A percentile compares a stretch with the other conserved stretches of the same genome.
Conservation (phyloP, 1,140 invertebrate genomes). For the Spodoptera litura region DNA sequence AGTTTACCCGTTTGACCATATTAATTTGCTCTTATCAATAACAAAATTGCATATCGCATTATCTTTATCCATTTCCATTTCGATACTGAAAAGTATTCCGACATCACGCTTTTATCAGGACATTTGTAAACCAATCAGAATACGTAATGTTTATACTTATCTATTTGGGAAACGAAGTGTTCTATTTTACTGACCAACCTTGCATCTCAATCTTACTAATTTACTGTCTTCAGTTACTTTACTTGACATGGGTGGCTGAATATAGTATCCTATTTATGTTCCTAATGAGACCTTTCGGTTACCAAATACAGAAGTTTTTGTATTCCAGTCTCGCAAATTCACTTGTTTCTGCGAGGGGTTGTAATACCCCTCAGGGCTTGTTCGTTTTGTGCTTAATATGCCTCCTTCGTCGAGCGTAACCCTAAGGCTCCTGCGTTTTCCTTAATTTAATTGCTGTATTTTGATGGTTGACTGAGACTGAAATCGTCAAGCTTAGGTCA, state of each 20-base stretch:
- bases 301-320: background rate
- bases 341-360: conserved; percentile 8
- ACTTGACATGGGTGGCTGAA: background rate
- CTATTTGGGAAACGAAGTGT: no score
- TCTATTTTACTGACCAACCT: no score
- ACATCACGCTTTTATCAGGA: background rate
- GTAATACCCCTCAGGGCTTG: background rate
- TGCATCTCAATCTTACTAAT: no score
- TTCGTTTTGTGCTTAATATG: background rate
- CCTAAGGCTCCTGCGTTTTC: background rate
- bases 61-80: no score
- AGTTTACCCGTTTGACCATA: background rate
- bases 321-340: conserved; percentile 35
- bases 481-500: no score
- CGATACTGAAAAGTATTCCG: no score
- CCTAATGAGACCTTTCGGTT: conserved; percentile 2
- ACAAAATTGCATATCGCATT: no score
- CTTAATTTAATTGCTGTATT: no score
- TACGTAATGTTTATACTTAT: background rate
- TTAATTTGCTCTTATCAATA: background rate
- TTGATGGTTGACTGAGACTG: no score
- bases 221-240: no score
- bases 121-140: background rate
- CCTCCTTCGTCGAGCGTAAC: background rate
- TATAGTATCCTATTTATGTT: background rate